These are phyloP conservation scores for Heliconius hewitsoni DNA, from an alignment of 1,140 invertebrate genomes.

Conservation along the genomic window DNA sequence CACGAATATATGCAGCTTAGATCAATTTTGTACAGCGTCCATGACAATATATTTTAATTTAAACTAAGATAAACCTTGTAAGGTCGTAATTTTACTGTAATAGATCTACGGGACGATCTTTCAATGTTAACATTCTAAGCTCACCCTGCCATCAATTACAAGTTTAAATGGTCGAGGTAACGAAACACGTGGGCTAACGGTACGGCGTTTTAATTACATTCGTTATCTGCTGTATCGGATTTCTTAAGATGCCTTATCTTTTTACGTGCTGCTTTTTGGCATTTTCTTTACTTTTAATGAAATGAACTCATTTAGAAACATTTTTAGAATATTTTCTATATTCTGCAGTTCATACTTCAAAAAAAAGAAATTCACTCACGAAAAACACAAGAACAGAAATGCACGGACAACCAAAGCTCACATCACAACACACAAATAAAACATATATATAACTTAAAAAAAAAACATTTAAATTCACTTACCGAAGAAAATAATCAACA, in stretches of 20 bases:
- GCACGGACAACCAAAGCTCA: too few relatives aligned
- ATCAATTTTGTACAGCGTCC: neutral
- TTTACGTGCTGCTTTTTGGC: neutral
- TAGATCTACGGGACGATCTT: conserved; percentile 5
- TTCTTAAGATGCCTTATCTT: neutral
- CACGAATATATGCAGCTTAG: too few relatives aligned
- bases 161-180: conserved; percentile 31
- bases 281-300: neutral
- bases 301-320: too few relatives aligned
- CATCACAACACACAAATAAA: too few relatives aligned
- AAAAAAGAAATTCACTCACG: too few relatives aligned
- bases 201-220: conserved; percentile 21
- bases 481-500: neutral
- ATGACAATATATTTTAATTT: neutral
- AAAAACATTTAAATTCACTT: too few relatives aligned
- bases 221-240: neutral
- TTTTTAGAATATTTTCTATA: too few relatives aligned
- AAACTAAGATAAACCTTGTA: neutral
- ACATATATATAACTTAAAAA: too few relatives aligned
- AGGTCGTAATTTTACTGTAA: conserved; percentile 1
- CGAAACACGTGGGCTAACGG: conserved; percentile 25
- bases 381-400: too few relatives aligned
- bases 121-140: conserved; percentile 16
- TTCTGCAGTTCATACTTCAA: too few relatives aligned
- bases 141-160: conserved; percentile 17